Percentiles rank a stretch among this genome's conserved stretches.
Evolutionary conservation across 2,113 vertebrate genomes (phyloP).

Genomic region (Lichenostomus cassidix): DNA sequence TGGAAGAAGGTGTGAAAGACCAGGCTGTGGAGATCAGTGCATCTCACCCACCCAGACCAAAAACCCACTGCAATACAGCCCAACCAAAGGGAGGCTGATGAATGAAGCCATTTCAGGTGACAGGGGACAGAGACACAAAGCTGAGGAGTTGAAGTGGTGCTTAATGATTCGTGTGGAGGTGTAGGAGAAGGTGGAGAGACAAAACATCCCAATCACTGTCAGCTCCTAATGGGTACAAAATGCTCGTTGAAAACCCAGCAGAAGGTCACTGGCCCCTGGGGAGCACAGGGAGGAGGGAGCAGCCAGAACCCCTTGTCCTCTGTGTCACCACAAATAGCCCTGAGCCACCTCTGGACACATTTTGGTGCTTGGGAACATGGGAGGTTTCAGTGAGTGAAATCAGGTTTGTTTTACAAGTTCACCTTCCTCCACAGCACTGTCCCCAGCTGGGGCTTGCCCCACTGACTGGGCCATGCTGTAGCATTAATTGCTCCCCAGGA

Average conservation of each 20-base stretch:
- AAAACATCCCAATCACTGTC: neutral
- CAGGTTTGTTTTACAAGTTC: neutral
- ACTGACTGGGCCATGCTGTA: fast-evolving
- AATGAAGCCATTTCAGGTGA: neutral
- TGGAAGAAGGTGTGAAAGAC: neutral
- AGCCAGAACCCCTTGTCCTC: neutral
- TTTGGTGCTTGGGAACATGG: neutral
- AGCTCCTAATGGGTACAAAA: neutral
- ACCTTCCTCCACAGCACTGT: neutral
- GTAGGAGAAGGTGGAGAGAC: neutral
- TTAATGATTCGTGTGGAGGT: neutral
- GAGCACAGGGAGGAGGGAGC: neutral
- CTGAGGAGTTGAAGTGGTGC: neutral
- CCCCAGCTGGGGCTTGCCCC: neutral
- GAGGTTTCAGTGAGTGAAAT: neutral
- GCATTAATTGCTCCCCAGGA: neutral
- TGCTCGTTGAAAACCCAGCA: neutral
- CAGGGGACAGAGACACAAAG: neutral
- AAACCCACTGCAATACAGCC: neutral
- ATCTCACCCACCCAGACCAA: neutral
- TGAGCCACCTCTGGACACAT: neutral
- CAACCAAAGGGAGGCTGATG: neutral
- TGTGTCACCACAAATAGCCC: neutral
- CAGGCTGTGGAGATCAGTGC: neutral
- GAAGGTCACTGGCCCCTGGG: neutral